Base-by-base conservation (phyloP, 2,113 vertebrate species). In the Erythrocercus mccallii region DNA sequence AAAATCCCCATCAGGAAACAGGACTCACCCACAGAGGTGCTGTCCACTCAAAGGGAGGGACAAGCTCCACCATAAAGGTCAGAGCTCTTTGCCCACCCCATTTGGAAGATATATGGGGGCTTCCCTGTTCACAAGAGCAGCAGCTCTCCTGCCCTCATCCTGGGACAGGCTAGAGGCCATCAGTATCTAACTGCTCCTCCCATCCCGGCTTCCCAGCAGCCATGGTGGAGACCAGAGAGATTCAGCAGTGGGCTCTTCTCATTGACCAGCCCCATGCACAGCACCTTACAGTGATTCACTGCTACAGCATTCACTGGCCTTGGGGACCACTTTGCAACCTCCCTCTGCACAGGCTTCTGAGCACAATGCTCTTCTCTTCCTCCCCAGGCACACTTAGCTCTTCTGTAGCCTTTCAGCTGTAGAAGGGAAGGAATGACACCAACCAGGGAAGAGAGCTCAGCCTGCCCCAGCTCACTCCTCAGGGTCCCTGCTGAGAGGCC, bases 181-280 rank as follows among this genome's bases (percentile, higher is more conserved):
- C 31, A 16, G 56, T 7, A 53, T 2, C 1, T 30, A 88, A 71
- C 44, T 28, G 66, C 13, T 82, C 28, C 74, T 60, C 28, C 44
- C 0, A 1, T 28, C n/a, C 24, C 15, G 10, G 31, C 16, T 12
- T 30, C 44, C 61, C 2, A 4, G 48, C 62, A 88, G 65, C 23
- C 4, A 1, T 0, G 54, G 35, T 6, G 12, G 27, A 68, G 20
- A 27, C 68, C 5, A 10, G 45, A 66, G 24, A 21, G 23, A 62
- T 44, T 35, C 1, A 0, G 35, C 42, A 81, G 30, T 1, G 1
- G 33, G 33, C 6, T 94, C 27, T 78, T 74, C 73, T 78, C 11
- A 1, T 28, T 1, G 2, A 28, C 50, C 9, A 5, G 20, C 33
- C 23, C 2, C 1, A 64, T 2, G 1, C 38, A 44, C 48, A 69